phyloP scores from a whole-genome alignment of 2,113 vertebrate genomes.

The Copsychus sechellarum region DNA sequence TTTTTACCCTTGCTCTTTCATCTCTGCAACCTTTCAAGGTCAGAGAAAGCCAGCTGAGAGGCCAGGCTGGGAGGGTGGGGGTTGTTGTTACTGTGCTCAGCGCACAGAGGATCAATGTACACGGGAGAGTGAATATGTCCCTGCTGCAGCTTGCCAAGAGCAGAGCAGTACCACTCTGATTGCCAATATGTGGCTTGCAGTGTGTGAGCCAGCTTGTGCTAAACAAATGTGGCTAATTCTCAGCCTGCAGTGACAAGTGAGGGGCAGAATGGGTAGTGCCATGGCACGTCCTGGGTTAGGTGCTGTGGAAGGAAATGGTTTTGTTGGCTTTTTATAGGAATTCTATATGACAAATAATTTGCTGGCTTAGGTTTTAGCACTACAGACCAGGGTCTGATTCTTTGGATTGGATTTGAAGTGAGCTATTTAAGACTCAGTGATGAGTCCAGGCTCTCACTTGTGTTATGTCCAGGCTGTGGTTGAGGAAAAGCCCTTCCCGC shows the following conservation, averaged over 20 bases:
- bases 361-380: neutral
- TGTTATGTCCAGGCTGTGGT: neutral
- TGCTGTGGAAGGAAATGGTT: neutral
- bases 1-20: neutral
- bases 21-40: neutral
- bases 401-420: neutral
- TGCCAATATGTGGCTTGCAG: neutral
- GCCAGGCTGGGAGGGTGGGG: neutral
- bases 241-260: neutral
- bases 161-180: accelerated
- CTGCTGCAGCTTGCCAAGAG: neutral
- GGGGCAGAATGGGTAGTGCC: neutral
- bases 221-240: neutral
- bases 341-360: neutral
- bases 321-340: neutral
- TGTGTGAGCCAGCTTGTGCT: neutral
- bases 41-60: neutral
- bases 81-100: neutral
- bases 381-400: neutral
- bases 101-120: neutral
- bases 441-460: neutral
- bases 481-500: neutral
- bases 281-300: accelerated
- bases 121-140: accelerated
- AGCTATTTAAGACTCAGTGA: neutral